Evolutionary conservation across 64 coral and sea anemone species (phyloP), one percentile per base, ranked within the genome.

Genomic region (Porites lutea): DNA sequence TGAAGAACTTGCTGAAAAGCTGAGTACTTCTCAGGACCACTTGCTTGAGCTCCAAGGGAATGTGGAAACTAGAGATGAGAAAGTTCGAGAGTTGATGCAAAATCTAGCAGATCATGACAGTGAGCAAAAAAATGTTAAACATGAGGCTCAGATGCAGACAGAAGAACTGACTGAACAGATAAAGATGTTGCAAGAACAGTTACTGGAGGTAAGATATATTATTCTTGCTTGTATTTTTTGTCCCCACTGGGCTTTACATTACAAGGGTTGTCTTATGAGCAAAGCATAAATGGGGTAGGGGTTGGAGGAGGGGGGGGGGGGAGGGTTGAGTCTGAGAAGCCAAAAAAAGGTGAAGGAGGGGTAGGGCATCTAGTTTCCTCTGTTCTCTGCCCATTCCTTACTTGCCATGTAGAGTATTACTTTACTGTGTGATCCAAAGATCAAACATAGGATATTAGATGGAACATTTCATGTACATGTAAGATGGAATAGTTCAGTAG

Each of bases 171-270:
- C 92, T 22, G 89, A 66, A 43, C 79, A 94, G 53, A 88, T 97
- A n/a, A 94, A 94, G 57, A 90, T 94, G 55, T 48, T 97, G 71
- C 92, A 97, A 70, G 86, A 91, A 48, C 95, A 97, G 27, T 59
- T 97, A 50, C 8, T 89, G 4, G 81, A 94, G 67, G 92, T 91
- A 18, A 66, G 79, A 15, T 18, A 15, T 18, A n/a, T 50, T 14
- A 4, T 13, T 18, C 48, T 51, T 4, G 13, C 14, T 12, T 18
- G 3, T 4, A 13, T 64, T 64, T 64, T 4, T 64, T 18, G 0
- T 64, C 3, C 16, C 61, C 11, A 10, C 16, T 55, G 5, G 53
- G 11, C 53, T 55, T 5, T 55, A 7, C 5, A 11, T 55, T 55
- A 7, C 53, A 55, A 7, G 5, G 5, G 5, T 2, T 55, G 11